A percentile compares a stretch with the other conserved stretches of the same genome.
phyloP scores from a whole-genome alignment of 2,113 vertebrate genomes.

The Ictalurus punctatus region DNA sequence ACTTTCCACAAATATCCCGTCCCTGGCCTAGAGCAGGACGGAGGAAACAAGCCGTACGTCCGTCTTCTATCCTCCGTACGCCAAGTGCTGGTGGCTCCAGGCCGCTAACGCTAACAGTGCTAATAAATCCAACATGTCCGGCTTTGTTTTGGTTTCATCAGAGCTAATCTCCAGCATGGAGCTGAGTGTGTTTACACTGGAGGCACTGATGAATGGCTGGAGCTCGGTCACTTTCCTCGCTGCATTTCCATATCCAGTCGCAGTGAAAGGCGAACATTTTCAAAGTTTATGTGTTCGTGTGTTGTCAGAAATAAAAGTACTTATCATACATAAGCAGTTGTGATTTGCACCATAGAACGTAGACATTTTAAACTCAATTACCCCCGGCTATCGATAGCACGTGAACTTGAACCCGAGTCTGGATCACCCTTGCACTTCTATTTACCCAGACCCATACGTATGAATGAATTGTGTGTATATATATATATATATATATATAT shows the following conservation, averaged over 20 bases:
- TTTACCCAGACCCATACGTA: background rate
- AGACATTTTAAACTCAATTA: background rate
- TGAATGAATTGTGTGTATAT: background rate
- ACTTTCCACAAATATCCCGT: constrained; percentile 80
- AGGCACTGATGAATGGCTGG: constrained; percentile 74
- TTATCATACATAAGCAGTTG: background rate
- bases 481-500: too few species aligned
- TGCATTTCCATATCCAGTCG: constrained; percentile 69
- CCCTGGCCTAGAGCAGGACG: constrained; percentile 68
- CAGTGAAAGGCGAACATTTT: constrained; percentile 63
- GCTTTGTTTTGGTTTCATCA: constrained; percentile 83
- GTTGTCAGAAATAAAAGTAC: constrained; percentile 28
- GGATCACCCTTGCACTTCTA: background rate
- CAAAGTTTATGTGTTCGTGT: constrained; percentile 34
- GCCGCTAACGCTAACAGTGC: constrained; percentile 73
- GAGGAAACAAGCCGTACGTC: constrained; percentile 67
- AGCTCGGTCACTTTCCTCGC: constrained; percentile 50
- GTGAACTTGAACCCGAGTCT: background rate
- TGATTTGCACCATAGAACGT: background rate
- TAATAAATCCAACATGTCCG: constrained; percentile 83
- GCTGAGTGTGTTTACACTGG: constrained; percentile 75
- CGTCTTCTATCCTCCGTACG: background rate
- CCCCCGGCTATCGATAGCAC: too few species aligned
- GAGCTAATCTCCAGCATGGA: constrained; percentile 75
- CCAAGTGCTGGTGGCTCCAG: constrained; percentile 36